These are phyloP conservation scores for Eubasilissa splendida DNA, from an alignment of 2,888 invertebrate genomes.

Conservation along the genomic window DNA sequence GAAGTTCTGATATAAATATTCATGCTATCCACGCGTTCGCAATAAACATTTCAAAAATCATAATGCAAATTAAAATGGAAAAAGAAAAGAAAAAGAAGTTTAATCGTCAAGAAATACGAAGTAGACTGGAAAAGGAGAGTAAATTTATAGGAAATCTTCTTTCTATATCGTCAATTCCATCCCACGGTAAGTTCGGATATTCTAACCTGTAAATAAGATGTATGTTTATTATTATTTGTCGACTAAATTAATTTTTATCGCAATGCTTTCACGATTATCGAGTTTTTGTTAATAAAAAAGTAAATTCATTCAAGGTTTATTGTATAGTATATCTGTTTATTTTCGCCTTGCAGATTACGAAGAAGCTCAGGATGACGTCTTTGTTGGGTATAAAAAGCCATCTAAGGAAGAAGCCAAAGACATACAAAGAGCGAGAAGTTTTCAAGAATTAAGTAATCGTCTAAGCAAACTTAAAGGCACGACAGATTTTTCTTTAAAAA, in stretches of 20 bases:
- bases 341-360: conserved; percentile 63
- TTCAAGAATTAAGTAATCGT: conserved; percentile 77
- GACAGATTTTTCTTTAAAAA: conserved; percentile 76
- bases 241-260: background rate
- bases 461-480: conserved; percentile 76
- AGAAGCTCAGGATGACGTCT: conserved; percentile 63
- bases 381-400: conserved; percentile 58
- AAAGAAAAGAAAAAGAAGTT: conserved; percentile 43
- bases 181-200: conserved; percentile 62
- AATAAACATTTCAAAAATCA: conserved; percentile 12
- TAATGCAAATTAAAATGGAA: conserved; percentile 49
- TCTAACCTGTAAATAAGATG: conserved; percentile 35
- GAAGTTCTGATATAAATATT: background rate
- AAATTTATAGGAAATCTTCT: conserved; percentile 75
- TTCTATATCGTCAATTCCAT: conserved; percentile 72
- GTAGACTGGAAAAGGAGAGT: conserved; percentile 69
- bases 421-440: conserved; percentile 72
- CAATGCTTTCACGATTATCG: background rate
- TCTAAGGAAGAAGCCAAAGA: conserved; percentile 63
- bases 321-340: conserved; percentile 32
- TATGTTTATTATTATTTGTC: background rate
- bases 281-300: background rate
- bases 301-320: background rate
- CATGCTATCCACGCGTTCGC: conserved; percentile 3
- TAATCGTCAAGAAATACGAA: conserved; percentile 37